Percentiles rank a stretch among this genome's conserved stretches.
phyloP scores from a whole-genome alignment of 2,797 vertebrate genomes.

The Lutjanus argentimaculatus region DNA sequence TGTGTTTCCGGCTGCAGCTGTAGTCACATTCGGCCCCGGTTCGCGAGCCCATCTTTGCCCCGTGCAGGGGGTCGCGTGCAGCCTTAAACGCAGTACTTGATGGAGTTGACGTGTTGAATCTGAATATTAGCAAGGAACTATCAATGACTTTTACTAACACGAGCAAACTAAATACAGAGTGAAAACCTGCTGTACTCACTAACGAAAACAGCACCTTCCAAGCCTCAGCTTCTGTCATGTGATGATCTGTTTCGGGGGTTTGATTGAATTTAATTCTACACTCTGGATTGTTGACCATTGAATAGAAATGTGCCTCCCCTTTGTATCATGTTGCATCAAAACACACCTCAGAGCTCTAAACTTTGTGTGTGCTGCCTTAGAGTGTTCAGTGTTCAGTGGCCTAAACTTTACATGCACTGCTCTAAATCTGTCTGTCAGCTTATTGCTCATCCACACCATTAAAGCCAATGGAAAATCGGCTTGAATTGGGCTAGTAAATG shows the following conservation, averaged over 20 bases:
- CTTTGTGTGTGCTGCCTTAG: neutral
- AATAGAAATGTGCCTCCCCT: neutral
- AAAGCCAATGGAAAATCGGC: neutral
- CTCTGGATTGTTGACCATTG: neutral
- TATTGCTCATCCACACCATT: no score
- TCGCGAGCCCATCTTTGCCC: no score
- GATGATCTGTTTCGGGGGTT: neutral
- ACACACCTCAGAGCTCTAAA: neutral
- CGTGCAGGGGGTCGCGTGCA: neutral
- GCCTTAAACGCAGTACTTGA: neutral
- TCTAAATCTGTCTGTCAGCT: neutral
- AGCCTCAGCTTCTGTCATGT: neutral
- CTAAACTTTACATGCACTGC: neutral
- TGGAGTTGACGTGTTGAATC: neutral
- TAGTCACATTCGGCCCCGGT: neutral
- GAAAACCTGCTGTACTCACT: neutral
- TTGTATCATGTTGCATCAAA: neutral
- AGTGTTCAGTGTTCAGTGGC: neutral
- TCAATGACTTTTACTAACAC: neutral
- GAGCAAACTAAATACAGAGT: neutral
- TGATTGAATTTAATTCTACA: neutral
- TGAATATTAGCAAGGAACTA: neutral
- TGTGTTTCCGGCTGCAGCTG: neutral
- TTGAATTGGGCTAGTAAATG: no score
- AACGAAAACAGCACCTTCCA: neutral